Base-by-base conservation (phyloP, 2,888 invertebrate genomes). In the Diarsia mendica region DNA sequence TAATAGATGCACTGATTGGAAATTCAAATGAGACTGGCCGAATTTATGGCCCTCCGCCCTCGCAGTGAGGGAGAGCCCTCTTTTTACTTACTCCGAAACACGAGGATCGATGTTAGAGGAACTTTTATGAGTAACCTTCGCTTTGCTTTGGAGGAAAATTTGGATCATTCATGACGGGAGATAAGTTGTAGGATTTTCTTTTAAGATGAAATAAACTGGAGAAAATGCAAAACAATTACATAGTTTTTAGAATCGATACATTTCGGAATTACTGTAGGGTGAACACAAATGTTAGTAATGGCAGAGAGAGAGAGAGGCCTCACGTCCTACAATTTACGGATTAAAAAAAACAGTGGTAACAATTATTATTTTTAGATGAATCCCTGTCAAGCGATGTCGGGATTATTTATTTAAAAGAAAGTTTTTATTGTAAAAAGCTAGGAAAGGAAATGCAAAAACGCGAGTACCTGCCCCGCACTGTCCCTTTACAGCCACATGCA, bases 381-480 rank as follows among this genome's bases (percentile, higher is more conserved):
- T 94, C 95, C 94, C 91, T 94, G 96, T 96, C 96, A 96, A 92
- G 90, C 93, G 89, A 91, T 92, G 95, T 94, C 93, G 92, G 95
- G 95, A 95, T 95, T 96, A 96, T 96, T 96, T 96, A 96, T 96
- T 96, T 96, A 95, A 95, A 96, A 96, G 96, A 96, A 96, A 96
- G 96, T 96, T 96, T 95, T 96, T 96, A 96, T 94, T 94, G 92
- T 95, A 96, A 96, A 96, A 96, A 96, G 94, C 90, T 85, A 87
- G 95, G 95, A 94, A 93, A 96, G 96, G 96, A 96, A 96, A 96
- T 96, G 96, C 96, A 96, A 96, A 96, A 96, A 96, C 95, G 89
- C 89, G 89, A 86, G 93, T 93, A 92, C 92, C 93, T 96, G 95
- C 95, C 93, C 90, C 88, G 90, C 91, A 94, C 93, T 94, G 96